phyloP scores from a whole-genome alignment of 1,140 invertebrate genomes.

The Leptestheria dahalacensis region DNA sequence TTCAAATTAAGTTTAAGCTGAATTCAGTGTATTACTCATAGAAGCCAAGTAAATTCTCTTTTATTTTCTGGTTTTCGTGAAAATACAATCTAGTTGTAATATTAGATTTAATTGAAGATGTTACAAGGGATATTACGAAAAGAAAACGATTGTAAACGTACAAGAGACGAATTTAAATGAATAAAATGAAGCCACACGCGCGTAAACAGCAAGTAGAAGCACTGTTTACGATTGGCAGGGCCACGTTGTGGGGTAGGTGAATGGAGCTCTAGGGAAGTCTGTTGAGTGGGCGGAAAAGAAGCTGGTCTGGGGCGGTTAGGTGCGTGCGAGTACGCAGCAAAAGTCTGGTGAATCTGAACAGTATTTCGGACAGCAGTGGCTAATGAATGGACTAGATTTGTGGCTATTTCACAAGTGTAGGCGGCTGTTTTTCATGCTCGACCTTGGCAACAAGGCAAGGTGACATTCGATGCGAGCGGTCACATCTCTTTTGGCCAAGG shows the following conservation, averaged over 20 bases:
- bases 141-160: too few relatives aligned
- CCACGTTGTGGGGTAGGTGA: neutral
- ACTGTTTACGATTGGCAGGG: neutral
- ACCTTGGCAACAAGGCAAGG: neutral
- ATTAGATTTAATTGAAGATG: too few relatives aligned
- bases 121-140: too few relatives aligned
- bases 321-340: neutral
- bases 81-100: too few relatives aligned
- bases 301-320: neutral
- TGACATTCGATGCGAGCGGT: neutral
- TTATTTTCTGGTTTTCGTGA: too few relatives aligned
- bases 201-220: too few relatives aligned
- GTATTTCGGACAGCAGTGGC: neutral
- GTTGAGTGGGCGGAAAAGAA: neutral
- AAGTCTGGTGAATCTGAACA: neutral
- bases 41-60: too few relatives aligned
- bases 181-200: too few relatives aligned
- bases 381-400: neutral
- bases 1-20: too few relatives aligned
- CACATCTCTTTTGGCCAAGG: neutral
- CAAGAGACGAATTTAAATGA: too few relatives aligned
- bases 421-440: neutral
- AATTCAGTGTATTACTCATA: too few relatives aligned
- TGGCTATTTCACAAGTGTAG: neutral
- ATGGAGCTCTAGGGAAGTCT: neutral